Base-by-base conservation (phyloP, 2,888 invertebrate genomes). In the Dynastes maya region DNA sequence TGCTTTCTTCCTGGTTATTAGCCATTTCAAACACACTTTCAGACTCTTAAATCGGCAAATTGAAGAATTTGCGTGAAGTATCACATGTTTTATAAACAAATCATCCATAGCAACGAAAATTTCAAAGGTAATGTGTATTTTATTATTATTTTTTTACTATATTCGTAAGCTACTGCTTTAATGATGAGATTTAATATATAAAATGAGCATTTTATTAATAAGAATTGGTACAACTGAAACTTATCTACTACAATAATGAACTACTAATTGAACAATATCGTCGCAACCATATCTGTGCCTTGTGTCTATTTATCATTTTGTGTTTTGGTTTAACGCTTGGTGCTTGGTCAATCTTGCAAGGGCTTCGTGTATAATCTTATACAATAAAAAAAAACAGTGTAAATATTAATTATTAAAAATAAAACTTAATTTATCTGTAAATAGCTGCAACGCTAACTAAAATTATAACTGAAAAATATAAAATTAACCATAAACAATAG, bases 201-300 rank as follows among this genome's bases (percentile, higher is more conserved):
- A 22, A 22, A 22, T 22, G 22, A 22, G 22, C 22, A 22, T 22
- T 22, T 22, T 22, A 22, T 22, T 22, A 22, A 22, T 22, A 22
- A 22, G 22, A 22, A 22, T 22, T 22, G 22, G 22, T 22, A 22
- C 22, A 22, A 22, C 22, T 22, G 22, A 22, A 22, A 22, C 22
- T 22, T 22, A 22, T 22, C 16, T 58, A 16, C 22, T 0, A 22
- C 8, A 5, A 58, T n/a, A 3, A 27, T 22, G 8, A 16, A 58
- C 55, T 22, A 58, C 55, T 58, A 58, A 22, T 58, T 58, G 55
- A 58, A 22, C 55, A 58, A 58, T 58, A 58, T 58, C 22, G 22
- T 2, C 13, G 22, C 4, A 8, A 22, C 55, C 16, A 22, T 22
- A 16, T 16, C n/a, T 16, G n/a, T 55, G 3, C 16, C 3, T 55